A percentile compares a stretch with the other conserved stretches of the same genome.
phyloP scores from a whole-genome alignment of 2,797 vertebrate species.

The Pangasius sanitwongsei region DNA sequence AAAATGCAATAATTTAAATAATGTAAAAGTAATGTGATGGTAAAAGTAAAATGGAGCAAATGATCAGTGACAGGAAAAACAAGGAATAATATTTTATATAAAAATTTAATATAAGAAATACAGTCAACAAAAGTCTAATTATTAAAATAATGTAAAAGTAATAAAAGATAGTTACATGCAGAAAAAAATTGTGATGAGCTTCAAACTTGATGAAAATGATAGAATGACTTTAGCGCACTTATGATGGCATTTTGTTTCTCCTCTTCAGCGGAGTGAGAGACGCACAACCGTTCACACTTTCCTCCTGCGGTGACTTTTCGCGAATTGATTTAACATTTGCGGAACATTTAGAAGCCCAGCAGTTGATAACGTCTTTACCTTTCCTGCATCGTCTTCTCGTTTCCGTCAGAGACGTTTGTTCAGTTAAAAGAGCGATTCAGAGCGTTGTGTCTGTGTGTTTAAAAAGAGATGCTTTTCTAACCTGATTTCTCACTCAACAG shows the following conservation, averaged over 20 bases:
- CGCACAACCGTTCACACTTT: too few species aligned
- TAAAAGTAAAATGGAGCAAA: too few species aligned
- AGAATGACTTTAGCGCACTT: background rate
- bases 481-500: constrained; percentile 67
- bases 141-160: too few species aligned
- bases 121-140: too few species aligned
- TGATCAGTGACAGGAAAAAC: too few species aligned
- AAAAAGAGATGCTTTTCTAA: background rate
- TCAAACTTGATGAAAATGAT: background rate
- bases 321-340: constrained; percentile 14
- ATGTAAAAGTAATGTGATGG: too few species aligned
- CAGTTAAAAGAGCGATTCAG: background rate
- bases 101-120: too few species aligned
- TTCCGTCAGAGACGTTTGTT: too few species aligned
- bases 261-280: background rate
- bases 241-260: background rate
- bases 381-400: background rate
- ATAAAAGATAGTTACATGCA: too few species aligned
- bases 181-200: background rate
- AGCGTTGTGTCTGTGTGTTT: background rate
- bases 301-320: background rate
- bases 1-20: too few species aligned
- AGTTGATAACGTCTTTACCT: background rate
- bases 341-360: background rate
- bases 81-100: too few species aligned